Conservation (phyloP, 2,888 invertebrate genomes). For the Netelia melanura region DNA sequence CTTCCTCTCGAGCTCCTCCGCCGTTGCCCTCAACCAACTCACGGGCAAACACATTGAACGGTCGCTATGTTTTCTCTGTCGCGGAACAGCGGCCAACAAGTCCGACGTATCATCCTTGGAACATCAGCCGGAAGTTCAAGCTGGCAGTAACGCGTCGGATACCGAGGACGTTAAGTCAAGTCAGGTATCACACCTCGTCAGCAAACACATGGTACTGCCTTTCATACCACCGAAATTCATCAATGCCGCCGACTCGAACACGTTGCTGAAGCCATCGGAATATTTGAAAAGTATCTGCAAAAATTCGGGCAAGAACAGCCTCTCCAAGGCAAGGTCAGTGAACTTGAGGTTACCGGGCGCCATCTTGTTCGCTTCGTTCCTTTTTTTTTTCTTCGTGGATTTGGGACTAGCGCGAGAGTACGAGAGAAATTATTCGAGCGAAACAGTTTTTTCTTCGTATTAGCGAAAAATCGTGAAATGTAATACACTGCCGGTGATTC, state of each 20-base stretch:
- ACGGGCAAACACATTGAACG: not conserved
- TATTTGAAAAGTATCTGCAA: conserved; percentile 93
- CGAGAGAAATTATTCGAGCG: no score
- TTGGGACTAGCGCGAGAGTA: not conserved
- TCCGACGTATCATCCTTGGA: conserved; percentile 77
- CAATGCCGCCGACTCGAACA: conserved; percentile 91
- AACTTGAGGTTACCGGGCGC: not conserved
- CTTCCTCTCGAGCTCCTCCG: conserved; percentile 58
- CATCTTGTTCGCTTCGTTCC: not conserved
- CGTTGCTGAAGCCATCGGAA: conserved; percentile 96
- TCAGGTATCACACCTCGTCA: conserved; percentile 88
- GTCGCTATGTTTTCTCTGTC: conserved; percentile 73
- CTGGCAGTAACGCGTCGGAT: conserved; percentile 83
- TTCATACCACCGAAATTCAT: conserved; percentile 97
- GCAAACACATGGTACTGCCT: conserved; percentile 94
- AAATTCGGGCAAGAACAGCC: conserved; percentile 76
- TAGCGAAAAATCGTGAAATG: no score
- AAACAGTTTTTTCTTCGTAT: no score
- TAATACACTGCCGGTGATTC: no score
- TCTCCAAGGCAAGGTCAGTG: conserved; percentile 83
- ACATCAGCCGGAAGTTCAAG: conserved; percentile 76
- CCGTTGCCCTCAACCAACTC: conserved; percentile 19
- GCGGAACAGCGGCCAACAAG: conserved; percentile 84
- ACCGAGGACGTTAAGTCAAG: conserved; percentile 75
- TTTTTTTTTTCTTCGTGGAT: not conserved